phyloP scores from a whole-genome alignment of 2,888 invertebrate species.

The Lissonota sp. region DNA sequence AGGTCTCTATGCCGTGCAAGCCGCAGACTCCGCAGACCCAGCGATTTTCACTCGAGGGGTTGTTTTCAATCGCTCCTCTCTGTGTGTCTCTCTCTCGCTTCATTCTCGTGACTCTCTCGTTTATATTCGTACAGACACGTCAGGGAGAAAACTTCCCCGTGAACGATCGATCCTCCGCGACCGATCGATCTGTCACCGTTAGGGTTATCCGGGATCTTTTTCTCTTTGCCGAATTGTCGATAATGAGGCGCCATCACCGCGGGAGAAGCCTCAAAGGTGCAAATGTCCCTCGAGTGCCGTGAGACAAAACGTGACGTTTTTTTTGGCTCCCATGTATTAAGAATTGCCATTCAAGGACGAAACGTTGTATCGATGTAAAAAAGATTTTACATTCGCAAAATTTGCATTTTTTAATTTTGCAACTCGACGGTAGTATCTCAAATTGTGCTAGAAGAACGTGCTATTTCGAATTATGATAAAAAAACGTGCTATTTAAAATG shows the following conservation, averaged over 20 bases:
- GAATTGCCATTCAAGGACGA: too few species aligned
- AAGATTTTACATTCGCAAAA: too few species aligned
- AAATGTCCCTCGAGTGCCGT: constrained; percentile 6
- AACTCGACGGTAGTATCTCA: too few species aligned
- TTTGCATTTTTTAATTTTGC: too few species aligned
- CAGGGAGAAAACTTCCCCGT: background rate
- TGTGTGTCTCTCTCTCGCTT: constrained; percentile 14
- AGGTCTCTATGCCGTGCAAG: constrained; percentile 56
- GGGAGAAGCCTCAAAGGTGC: background rate
- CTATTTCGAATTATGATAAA: background rate
- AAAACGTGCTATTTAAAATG: too few species aligned
- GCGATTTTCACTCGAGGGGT: constrained; percentile 25
- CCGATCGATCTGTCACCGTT: constrained; percentile 78
- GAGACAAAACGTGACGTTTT: constrained; percentile 1
- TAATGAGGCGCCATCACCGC: background rate
- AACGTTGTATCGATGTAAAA: too few species aligned
- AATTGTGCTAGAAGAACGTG: background rate
- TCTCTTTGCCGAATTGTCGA: constrained; percentile 2
- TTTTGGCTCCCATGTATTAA: background rate
- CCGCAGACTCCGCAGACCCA: constrained; percentile 51
- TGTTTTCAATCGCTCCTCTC: constrained; percentile 1
- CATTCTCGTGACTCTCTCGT: too few species aligned
- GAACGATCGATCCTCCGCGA: constrained; percentile 65
- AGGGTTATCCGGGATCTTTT: constrained; percentile 52
- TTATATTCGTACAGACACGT: too few species aligned